These are phyloP conservation scores for Rhimphoctona megacephalus DNA, from an alignment of 2,888 invertebrate genomes.

Conservation along the genomic window DNA sequence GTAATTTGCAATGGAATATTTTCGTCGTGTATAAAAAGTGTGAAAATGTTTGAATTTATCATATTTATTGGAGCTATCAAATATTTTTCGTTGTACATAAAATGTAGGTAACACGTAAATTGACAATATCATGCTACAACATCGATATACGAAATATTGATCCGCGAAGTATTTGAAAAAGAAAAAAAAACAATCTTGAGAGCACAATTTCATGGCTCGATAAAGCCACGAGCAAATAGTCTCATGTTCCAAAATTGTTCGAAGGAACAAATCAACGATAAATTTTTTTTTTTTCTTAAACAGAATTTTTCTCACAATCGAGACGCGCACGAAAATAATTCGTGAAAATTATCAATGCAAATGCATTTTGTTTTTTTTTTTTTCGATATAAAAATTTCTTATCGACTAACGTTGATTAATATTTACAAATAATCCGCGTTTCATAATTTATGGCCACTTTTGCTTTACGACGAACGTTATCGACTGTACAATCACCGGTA, in stretches of 20 bases:
- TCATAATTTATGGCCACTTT: conserved; percentile 18
- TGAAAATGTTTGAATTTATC: conserved; percentile 33
- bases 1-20: neutral
- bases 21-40: neutral
- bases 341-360: neutral
- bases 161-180: conserved; percentile 12
- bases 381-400: conserved; percentile 10
- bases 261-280: neutral
- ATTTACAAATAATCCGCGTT: conserved; percentile 25
- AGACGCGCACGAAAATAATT: neutral
- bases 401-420: conserved; percentile 7
- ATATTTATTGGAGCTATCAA: conserved; percentile 55
- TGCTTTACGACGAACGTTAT: neutral
- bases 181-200: neutral
- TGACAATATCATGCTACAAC: conserved; percentile 7
- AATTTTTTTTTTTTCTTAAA: too few relatives aligned
- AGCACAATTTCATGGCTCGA: neutral
- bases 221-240: neutral
- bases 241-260: neutral
- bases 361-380: neutral
- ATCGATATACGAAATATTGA: conserved; percentile 5
- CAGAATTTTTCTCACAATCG: neutral
- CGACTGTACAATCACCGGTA: conserved; percentile 1
- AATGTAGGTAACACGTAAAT: conserved; percentile 21
- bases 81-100: conserved; percentile 20